Evolutionary conservation across 2,888 invertebrate genomes (phyloP), one percentile per base, ranked within the genome.

Genomic region (Euspilapteryx auroguttella): DNA sequence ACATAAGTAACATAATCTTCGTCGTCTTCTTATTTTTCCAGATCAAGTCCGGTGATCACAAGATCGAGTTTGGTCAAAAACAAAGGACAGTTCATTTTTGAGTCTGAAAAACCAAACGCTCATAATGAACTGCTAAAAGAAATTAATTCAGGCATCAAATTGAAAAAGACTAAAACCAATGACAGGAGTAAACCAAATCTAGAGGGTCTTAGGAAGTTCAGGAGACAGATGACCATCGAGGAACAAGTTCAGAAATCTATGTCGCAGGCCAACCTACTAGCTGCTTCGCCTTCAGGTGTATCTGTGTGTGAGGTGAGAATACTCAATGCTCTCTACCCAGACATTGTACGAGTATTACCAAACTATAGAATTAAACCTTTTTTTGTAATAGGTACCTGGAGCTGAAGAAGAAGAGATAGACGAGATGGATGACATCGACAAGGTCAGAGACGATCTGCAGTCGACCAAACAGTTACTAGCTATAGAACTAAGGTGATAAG

Each of bases 401-500:
- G 35, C 77, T n/a, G 81, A 83, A 42, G 82, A 82, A 44, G 82
- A 83, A 30, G 88, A 87, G 42, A 83, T 81, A 10, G 92, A 93
- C 50, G 93, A 93, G 48, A 82, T 92, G 79, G 93, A 94, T 42
- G 94, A 94, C 47, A 93, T 94, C 41, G 94, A 94, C 47, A 89
- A 87, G 51, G 86, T 92, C 11, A 80, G 93, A 41, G 94, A 94
- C 50, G 94, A 94, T 55, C 79, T 94, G 21, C 93, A 94, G 52
- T 92, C 92, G 32, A 92, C 92, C 5, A 94, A 94, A 59, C 93
- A 94, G 68, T 84, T 94, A 79, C 66, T 94, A 34, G 92, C 92
- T 9, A 78, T 91, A 32, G 94, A 94, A 65, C 68, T 93, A 41
- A 79, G 82, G 77, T 73, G 17, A 17, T 17, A 17, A 8, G 17